Conservation (phyloP, 2,113 vertebrate species). For the Phrynosoma platyrhinos region DNA sequence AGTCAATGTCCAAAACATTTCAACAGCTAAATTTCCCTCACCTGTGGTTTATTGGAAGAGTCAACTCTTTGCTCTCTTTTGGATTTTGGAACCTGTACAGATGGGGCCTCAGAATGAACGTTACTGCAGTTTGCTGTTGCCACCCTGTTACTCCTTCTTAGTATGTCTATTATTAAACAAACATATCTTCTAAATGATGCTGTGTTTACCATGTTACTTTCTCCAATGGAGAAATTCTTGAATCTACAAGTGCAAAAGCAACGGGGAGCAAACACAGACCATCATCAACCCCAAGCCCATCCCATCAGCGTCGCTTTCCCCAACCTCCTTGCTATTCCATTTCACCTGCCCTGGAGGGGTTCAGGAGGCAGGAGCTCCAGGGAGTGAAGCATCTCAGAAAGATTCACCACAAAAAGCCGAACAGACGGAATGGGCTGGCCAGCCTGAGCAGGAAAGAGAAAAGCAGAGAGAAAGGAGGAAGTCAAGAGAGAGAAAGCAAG, state of each 20-base stretch:
- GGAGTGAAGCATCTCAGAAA: slow-evolving; percentile 82
- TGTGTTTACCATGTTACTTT: too few species aligned
- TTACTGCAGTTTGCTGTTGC: too few species aligned
- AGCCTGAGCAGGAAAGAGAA: slow-evolving; percentile 67
- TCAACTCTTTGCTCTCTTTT: background rate
- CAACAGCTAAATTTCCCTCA: too few species aligned
- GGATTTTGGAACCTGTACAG: background rate
- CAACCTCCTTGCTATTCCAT: background rate
- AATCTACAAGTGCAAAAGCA: too few species aligned
- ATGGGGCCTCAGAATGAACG: background rate
- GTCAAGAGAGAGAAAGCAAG: background rate
- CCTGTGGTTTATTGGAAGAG: too few species aligned
- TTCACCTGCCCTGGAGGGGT: slow-evolving; percentile 78
- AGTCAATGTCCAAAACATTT: too few species aligned
- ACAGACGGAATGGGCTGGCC: slow-evolving; percentile 82
- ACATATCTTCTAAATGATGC: background rate
- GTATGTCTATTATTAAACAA: too few species aligned
- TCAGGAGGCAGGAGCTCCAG: slow-evolving; percentile 83
- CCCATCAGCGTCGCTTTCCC: background rate
- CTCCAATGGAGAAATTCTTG: too few species aligned
- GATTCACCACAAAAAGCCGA: slow-evolving; percentile 84
- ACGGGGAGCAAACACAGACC: too few species aligned
- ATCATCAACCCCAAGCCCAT: too few species aligned
- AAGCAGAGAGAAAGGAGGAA: background rate
- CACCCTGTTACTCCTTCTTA: background rate